phyloP scores from a whole-genome alignment of 2,888 invertebrate genomes.

The Drosophila meridiana region DNA sequence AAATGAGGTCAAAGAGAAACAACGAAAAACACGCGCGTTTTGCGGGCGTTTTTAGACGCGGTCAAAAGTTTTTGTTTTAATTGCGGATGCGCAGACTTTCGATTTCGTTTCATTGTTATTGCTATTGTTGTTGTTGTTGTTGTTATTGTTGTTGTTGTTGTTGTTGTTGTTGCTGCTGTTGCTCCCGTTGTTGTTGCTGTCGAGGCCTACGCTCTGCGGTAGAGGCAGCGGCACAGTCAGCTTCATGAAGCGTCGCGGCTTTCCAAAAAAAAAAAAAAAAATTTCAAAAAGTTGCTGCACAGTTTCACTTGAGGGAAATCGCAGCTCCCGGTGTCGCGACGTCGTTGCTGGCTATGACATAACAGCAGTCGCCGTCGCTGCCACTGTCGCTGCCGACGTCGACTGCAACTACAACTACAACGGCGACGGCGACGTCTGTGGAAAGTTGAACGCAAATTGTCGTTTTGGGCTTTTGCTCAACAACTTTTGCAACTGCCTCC shows the following conservation, averaged over 20 bases:
- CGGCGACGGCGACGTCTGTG: conserved; percentile 38
- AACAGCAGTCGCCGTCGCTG: conserved; percentile 57
- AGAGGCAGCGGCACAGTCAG: conserved; percentile 27
- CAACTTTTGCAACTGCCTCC: conserved; percentile 68
- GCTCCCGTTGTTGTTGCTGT: conserved; percentile 7
- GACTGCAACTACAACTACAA: conserved; percentile 7
- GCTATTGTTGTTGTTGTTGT: conserved; percentile 7
- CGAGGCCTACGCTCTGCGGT: conserved; percentile 44
- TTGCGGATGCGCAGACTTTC: conserved; percentile 79
- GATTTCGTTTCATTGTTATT: conserved; percentile 64
- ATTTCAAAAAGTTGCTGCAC: conserved; percentile 59
- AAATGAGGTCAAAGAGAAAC: conserved; percentile 44
- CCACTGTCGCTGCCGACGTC: conserved; percentile 26
- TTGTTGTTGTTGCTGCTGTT: conserved; percentile 11
- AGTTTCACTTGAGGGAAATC: conserved; percentile 79
- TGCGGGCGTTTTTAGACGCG: conserved; percentile 58
- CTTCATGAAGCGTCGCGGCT: conserved; percentile 56
- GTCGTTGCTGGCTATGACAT: conserved; percentile 66
- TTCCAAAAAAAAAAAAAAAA: conserved; percentile 58
- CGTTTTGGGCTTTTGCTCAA: conserved; percentile 43
- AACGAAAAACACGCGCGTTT: conserved; percentile 41
- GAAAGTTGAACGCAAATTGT: conserved; percentile 77
- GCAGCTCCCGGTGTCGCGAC: conserved; percentile 65
- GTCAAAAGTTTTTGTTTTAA: conserved; percentile 57
- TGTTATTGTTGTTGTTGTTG: conserved; percentile 15